phyloP scores from a whole-genome alignment of 2,113 vertebrate species.

The Nerophis ophidion region DNA sequence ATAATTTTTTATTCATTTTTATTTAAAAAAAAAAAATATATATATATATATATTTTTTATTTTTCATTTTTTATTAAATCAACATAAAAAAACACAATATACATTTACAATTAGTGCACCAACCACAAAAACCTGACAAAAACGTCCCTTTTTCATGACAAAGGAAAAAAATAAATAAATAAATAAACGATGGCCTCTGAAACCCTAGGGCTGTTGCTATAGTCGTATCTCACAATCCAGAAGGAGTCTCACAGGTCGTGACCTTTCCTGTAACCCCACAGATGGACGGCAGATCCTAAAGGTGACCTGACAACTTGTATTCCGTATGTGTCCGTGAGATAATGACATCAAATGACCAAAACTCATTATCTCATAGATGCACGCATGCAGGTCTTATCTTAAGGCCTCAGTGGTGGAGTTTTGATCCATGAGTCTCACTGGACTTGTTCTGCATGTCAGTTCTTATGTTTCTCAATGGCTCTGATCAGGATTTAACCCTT shows the following conservation, averaged over 20 bases:
- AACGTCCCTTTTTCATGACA: too few species aligned
- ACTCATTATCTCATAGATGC: neutral
- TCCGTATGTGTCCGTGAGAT: neutral
- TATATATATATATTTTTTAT: too few species aligned
- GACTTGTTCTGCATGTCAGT: constrained; percentile 21
- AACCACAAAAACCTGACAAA: too few species aligned
- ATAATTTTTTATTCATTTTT: too few species aligned
- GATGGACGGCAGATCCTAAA: constrained; percentile 21
- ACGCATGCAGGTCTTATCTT: constrained; percentile 21
- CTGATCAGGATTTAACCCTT: constrained; percentile 37
- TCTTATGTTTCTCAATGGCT: constrained; percentile 38
- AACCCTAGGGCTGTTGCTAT: too few species aligned
- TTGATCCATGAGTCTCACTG: constrained; percentile 25
- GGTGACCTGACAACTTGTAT: constrained; percentile 6
- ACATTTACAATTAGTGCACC: too few species aligned
- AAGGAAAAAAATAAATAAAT: too few species aligned
- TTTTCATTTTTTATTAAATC: too few species aligned
- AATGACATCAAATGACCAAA: neutral
- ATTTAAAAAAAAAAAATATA: too few species aligned
- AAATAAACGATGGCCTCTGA: too few species aligned
- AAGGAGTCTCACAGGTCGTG: constrained; percentile 20
- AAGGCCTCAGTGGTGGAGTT: constrained; percentile 23
- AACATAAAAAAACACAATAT: too few species aligned
- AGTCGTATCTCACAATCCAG: neutral
- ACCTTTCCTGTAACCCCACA: constrained; percentile 16